Evolutionary conservation across 1,140 invertebrate species (phyloP).

Genomic region (Drosophila obscura): DNA sequence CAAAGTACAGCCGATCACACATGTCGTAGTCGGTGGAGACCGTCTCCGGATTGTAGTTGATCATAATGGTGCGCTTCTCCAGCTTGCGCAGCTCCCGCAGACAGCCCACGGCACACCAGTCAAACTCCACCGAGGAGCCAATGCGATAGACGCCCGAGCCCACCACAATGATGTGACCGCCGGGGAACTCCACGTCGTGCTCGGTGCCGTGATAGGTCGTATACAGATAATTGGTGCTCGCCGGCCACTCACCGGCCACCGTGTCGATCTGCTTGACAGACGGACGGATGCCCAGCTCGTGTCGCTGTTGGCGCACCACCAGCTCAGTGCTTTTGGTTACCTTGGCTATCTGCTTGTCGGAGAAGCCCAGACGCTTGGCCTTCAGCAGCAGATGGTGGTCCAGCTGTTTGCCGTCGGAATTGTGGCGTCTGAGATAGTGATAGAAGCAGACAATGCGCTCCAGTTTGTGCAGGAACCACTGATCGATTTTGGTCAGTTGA

Average conservation of each 20-base stretch:
- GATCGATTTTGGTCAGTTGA: constrained; percentile 97
- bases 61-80: constrained; percentile 97
- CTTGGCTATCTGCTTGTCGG: constrained; percentile 97
- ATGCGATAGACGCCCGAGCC: constrained; percentile 99
- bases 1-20: constrained; percentile 99
- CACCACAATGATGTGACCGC: constrained; percentile 92
- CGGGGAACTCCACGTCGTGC: constrained; percentile 94
- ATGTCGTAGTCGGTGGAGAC: constrained; percentile 99
- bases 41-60: constrained; percentile 99
- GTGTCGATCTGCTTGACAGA: constrained; percentile 99
- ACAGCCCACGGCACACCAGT: constrained; percentile 99
- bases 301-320: constrained; percentile 89
- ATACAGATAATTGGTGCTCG: constrained; percentile 98
- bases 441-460: constrained; percentile 94
- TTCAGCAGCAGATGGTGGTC: constrained; percentile 87
- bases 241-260: constrained; percentile 99
- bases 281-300: constrained; percentile 91
- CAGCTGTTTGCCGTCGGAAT: constrained; percentile 85
- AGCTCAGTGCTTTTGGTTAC: constrained; percentile 94
- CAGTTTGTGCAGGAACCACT: constrained; percentile 98
- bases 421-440: constrained; percentile 85
- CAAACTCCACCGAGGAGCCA: constrained; percentile 99
- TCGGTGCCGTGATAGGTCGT: constrained; percentile 96
- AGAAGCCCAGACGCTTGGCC: constrained; percentile 98
- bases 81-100: constrained; percentile 94